Conservation (phyloP, 2,888 invertebrate species). For the Andrena bucephala region DNA sequence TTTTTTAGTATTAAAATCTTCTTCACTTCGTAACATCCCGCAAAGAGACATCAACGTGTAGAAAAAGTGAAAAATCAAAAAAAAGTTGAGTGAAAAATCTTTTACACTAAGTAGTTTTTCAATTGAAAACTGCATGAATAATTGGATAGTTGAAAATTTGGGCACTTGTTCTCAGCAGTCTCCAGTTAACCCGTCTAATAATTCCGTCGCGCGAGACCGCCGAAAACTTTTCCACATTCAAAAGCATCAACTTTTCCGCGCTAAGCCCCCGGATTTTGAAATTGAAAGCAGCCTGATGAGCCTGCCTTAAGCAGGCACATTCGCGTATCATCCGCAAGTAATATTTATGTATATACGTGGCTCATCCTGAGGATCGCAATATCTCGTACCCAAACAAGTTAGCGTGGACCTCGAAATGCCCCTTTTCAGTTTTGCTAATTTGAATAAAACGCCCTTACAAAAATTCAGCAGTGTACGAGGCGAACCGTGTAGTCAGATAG, state of each 20-base stretch:
- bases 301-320: constrained; percentile 18
- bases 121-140: too few species aligned
- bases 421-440: not conserved
- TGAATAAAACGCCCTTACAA: not conserved
- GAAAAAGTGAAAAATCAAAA: too few species aligned
- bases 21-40: too few species aligned
- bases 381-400: constrained; percentile 27
- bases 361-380: constrained; percentile 13
- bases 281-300: constrained; percentile 44
- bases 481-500: not conserved
- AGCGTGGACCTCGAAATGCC: not conserved
- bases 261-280: constrained; percentile 7
- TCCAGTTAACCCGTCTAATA: not conserved
- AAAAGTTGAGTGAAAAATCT: too few species aligned
- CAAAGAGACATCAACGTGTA: too few species aligned
- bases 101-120: too few species aligned
- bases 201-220: not conserved
- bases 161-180: not conserved
- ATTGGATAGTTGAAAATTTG: not conserved
- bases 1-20: too few species aligned
- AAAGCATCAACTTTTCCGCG: constrained; percentile 17
- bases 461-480: not conserved
- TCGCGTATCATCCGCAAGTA: constrained; percentile 9
- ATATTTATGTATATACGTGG: constrained; percentile 39
- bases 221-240: not conserved